These are phyloP conservation scores for Halisarca cf. caerulea DNA, from an alignment of 37 sponge, comb jelly and placozoan genomes.

Conservation along the genomic window DNA sequence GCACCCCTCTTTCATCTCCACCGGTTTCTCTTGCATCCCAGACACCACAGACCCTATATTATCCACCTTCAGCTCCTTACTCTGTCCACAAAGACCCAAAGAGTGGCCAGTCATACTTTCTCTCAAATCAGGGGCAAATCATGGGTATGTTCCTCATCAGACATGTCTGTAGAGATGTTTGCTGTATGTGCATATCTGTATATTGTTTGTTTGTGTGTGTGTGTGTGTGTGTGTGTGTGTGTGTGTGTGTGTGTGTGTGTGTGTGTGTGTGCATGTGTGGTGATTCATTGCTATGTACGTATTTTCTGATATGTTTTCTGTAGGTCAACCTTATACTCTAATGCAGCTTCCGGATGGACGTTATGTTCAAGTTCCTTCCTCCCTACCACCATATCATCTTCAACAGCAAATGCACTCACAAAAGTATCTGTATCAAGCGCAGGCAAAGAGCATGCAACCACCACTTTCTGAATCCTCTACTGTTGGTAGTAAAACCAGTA, in stretches of 20 bases:
- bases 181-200: neutral
- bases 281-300: neutral
- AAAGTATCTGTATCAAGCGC: too few relatives aligned
- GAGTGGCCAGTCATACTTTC: conserved; percentile 12
- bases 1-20: neutral
- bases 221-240: conserved; percentile 10
- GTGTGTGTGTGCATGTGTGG: conserved; percentile 1
- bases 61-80: neutral
- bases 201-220: conserved; percentile 6
- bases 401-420: too few relatives aligned
- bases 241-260: neutral
- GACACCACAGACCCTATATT: neutral
- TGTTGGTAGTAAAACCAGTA: too few relatives aligned
- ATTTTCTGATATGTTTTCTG: neutral
- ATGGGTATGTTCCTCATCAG: neutral
- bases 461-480: too few relatives aligned
- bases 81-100: neutral
- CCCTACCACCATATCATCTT: too few relatives aligned
- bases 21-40: neutral
- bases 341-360: neutral
- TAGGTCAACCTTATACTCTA: neutral
- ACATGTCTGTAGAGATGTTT: neutral
- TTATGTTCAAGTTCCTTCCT: neutral
- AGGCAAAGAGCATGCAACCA: too few relatives aligned
- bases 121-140: neutral